Evolutionary conservation across 2,888 invertebrate species (phyloP).

Genomic region (Periphyllus acericola): DNA sequence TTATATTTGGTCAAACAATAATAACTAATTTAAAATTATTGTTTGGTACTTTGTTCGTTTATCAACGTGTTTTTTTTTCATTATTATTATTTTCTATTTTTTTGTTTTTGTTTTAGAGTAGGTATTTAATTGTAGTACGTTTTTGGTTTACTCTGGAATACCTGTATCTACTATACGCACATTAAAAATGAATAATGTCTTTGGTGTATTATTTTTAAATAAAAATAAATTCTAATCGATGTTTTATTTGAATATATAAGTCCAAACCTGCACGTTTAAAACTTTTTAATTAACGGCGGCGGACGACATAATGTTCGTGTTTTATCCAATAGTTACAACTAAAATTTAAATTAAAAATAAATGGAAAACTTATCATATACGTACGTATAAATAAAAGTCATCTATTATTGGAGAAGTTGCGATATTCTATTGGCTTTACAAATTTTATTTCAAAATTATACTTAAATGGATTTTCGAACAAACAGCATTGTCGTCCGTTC

Average conservation of each 20-base stretch:
- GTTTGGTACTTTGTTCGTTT: neutral
- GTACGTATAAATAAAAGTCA: neutral
- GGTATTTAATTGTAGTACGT: neutral
- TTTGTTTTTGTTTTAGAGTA: neutral
- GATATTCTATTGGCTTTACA: neutral
- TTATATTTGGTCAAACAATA: neutral
- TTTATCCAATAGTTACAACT: no score
- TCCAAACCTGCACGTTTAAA: neutral
- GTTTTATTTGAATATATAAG: neutral
- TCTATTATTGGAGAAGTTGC: neutral
- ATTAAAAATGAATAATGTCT: neutral
- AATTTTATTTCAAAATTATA: constrained; percentile 1
- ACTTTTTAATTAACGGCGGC: no score
- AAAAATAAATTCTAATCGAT: neutral
- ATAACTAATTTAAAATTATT: constrained; percentile 30
- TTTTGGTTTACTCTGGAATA: neutral
- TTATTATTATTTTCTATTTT: no score
- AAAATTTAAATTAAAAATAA: neutral
- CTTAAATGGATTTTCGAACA: neutral
- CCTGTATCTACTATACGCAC: no score
- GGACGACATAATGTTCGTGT: no score
- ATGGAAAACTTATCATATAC: neutral
- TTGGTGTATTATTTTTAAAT: neutral
- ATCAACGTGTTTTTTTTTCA: neutral
- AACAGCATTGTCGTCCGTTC: neutral